These are phyloP conservation scores for Orientallactaga sibirica DNA, from an alignment of 2,797 vertebrate genomes.

Conservation along the genomic window DNA sequence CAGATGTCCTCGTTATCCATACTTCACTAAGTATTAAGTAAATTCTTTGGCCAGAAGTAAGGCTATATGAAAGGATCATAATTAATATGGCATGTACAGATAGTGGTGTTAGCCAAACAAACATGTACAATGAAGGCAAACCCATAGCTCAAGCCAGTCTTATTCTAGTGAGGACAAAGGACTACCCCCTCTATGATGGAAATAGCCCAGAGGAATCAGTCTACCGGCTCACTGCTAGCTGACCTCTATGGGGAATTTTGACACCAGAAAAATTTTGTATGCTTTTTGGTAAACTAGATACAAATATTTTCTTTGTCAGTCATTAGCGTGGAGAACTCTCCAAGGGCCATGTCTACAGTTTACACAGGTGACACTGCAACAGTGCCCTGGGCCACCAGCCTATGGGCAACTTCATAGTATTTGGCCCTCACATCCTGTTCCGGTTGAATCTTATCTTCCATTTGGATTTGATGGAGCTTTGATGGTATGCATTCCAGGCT, in stretches of 20 bases:
- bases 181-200: background rate
- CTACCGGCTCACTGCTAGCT: background rate
- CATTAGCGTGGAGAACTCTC: background rate
- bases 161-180: background rate
- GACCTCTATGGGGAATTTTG: background rate
- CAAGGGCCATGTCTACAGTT: background rate
- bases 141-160: background rate
- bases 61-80: background rate
- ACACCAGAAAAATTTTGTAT: background rate
- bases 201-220: background rate
- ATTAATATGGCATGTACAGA: background rate
- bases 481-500: background rate
- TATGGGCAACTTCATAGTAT: background rate
- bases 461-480: background rate
- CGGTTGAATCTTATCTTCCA: background rate
- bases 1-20: background rate
- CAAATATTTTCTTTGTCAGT: background rate
- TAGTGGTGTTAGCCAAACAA: background rate
- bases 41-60: constrained; percentile 3
- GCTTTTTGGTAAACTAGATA: background rate
- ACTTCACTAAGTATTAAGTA: background rate
- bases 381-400: background rate
- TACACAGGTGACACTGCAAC: background rate
- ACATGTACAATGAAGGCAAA: background rate
- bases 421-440: background rate